Evolutionary conservation across 1,140 invertebrate species (phyloP).

Genomic region (Cataglyphis hispanica): DNA sequence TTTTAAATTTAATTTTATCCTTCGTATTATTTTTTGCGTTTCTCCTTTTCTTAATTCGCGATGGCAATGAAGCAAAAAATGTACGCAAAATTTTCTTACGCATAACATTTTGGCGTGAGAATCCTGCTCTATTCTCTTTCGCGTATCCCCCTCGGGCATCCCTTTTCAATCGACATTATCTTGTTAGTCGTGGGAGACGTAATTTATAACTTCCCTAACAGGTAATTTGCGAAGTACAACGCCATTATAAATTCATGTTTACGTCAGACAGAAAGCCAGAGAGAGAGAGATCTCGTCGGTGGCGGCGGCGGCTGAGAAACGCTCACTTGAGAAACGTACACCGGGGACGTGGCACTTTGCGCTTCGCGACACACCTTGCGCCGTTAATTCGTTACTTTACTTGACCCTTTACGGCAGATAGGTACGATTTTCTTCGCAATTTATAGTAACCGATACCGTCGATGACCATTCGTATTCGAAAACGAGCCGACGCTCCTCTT

Average conservation of each 20-base stretch:
- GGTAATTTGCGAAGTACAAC: constrained; percentile 70
- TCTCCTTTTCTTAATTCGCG: constrained; percentile 4
- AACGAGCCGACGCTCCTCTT: constrained; percentile 72
- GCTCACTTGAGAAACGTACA: constrained; percentile 35
- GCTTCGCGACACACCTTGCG: constrained; percentile 74
- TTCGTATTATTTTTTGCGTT: background rate
- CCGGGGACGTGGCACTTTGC: constrained; percentile 71
- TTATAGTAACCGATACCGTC: constrained; percentile 78
- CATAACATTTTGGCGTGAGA: background rate
- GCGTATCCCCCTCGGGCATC: background rate
- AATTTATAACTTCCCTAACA: constrained; percentile 73
- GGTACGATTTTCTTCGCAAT: constrained; percentile 73
- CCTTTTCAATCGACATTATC: constrained; percentile 16
- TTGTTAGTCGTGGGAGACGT: constrained; percentile 50
- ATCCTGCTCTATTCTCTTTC: background rate
- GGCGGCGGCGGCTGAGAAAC: constrained; percentile 18
- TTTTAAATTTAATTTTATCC: background rate
- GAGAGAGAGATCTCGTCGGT: constrained; percentile 15
- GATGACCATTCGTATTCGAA: constrained; percentile 74
- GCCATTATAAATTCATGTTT: constrained; percentile 76
- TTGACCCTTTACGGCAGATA: constrained; percentile 74
- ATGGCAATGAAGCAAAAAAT: background rate
- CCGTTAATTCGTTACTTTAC: constrained; percentile 79
- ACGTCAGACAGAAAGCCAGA: constrained; percentile 26
- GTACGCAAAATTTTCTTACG: background rate